Percentiles rank a stretch among this genome's conserved stretches.
phyloP scores from a whole-genome alignment of 2,113 vertebrate genomes.

The Solea senegalensis region DNA sequence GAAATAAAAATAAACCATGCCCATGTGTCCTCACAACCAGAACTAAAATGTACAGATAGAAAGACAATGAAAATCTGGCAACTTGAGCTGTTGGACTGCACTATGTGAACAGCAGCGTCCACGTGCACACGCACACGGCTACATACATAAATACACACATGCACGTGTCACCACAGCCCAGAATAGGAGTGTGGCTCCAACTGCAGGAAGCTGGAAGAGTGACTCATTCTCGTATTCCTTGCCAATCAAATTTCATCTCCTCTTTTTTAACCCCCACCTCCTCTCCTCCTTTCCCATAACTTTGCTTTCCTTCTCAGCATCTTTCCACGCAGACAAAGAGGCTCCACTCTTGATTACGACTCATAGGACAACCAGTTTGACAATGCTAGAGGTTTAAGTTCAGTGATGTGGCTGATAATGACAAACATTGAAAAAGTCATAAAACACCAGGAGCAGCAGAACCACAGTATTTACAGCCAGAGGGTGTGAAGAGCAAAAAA shows the following conservation, averaged over 20 bases:
- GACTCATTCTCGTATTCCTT: slow-evolving; percentile 43
- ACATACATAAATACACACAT: slow-evolving; percentile 2
- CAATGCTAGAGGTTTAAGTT: slow-evolving; percentile 7
- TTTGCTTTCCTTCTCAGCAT: slow-evolving; percentile 57
- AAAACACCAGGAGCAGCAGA: slow-evolving; percentile 4
- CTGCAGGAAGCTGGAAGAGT: slow-evolving; percentile 49
- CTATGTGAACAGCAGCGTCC: slow-evolving; percentile 23
- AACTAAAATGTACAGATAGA: not conserved
- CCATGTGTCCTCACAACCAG: not conserved
- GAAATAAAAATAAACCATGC: too few relatives aligned
- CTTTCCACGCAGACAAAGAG: slow-evolving; percentile 69
- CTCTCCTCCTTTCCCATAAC: slow-evolving; percentile 42
- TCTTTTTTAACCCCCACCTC: not conserved
- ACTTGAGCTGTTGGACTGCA: slow-evolving; percentile 52
- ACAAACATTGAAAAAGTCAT: not conserved
- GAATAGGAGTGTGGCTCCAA: slow-evolving; percentile 56
- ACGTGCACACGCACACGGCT: slow-evolving; percentile 2
- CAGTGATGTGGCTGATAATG: slow-evolving; percentile 9
- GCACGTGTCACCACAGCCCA: slow-evolving; percentile 62
- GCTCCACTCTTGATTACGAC: slow-evolving; percentile 62
- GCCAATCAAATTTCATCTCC: slow-evolving; percentile 67
- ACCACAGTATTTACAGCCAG: too few relatives aligned
- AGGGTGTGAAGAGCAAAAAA: too few relatives aligned
- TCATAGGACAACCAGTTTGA: not conserved
- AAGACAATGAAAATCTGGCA: slow-evolving; percentile 25